Evolutionary conservation across 2,797 vertebrate species (phyloP).

Genomic region (Kryptolebias ocellatus): DNA sequence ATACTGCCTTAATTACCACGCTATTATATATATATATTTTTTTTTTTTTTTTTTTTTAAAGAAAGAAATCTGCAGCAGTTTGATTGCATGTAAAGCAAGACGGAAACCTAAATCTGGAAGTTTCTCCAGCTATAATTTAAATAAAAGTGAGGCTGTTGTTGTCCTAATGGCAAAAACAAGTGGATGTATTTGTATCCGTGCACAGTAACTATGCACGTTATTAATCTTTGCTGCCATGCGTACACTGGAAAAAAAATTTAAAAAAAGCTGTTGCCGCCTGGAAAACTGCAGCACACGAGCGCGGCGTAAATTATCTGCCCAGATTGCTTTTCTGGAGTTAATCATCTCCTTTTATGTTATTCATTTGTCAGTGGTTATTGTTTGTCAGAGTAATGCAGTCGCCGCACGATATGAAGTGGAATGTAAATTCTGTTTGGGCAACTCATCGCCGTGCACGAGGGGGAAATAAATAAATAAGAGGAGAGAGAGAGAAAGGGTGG

Average conservation of each 20-base stretch:
- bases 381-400: constrained; percentile 77
- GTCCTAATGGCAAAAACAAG: constrained; percentile 42
- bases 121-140: not conserved
- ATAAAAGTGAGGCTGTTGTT: constrained; percentile 8
- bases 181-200: constrained; percentile 9
- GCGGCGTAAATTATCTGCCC: constrained; percentile 67
- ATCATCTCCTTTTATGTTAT: constrained; percentile 81
- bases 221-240: constrained; percentile 33
- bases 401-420: constrained; percentile 67
- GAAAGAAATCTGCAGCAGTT: constrained; percentile 43
- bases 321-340: constrained; percentile 78
- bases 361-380: constrained; percentile 81
- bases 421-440: constrained; percentile 77
- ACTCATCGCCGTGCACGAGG: constrained; percentile 64
- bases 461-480: constrained; percentile 29
- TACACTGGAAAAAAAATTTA: constrained; percentile 7
- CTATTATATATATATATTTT: constrained; percentile 40
- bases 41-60: constrained; percentile 41
- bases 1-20: constrained; percentile 55
- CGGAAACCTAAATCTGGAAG: constrained; percentile 15
- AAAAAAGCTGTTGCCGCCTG: constrained; percentile 30
- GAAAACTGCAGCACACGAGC: constrained; percentile 48
- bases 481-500: constrained; percentile 38
- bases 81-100: constrained; percentile 18
- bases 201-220: constrained; percentile 9